Evolutionary conservation across 2,888 invertebrate genomes (phyloP), one percentile per base, ranked within the genome.

Genomic region (Drosophila mulleri): DNA sequence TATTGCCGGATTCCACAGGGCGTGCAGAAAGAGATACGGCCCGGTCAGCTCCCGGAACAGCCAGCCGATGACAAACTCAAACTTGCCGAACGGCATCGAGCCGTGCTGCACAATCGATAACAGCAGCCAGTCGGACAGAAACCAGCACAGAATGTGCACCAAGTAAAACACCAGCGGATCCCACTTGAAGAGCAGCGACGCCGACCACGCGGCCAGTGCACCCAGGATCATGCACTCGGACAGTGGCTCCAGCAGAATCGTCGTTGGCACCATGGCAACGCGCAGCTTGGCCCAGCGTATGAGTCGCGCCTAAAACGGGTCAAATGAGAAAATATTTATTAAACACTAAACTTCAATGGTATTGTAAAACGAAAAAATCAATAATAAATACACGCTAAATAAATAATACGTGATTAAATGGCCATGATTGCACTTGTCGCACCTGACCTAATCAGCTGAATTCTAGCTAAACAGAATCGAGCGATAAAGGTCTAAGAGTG

Each of bases 141-240:
- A 98, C 99, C 99, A 99, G 91, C 96, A 94, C 62, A 98, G 94
- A 86, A 98, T 95, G 93, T 99, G 99, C 89, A 98, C 96, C 85
- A 98, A 94, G 93, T 98, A 98, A 94, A 99, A 98, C 59, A 97
- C 97, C 76, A 98, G 94, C 2, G 97, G 96, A 93, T 98, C 97
- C 94, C 98, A 97, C 79, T 95, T 95, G 89, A 99, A 97, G 41
- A 99, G 94, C 57, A 95, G 92, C 61, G 95, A 95, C 4, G 96
- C 96, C 0, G 98, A 96, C 97, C 98, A 98, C 0, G 98, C 96
- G 37, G 98, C 96, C 90, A 97, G 95, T n/a, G 97, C 96, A 48
- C 99, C 99, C 47, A 98, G 95, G 35, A 99, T 95, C 94, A 99
- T 94, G 92, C 99, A 99, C 94, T 99, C 99, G 58, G 97, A 97